Evolutionary conservation across 2,888 invertebrate species (phyloP).

Genomic region (Cheilosia vernalis): DNA sequence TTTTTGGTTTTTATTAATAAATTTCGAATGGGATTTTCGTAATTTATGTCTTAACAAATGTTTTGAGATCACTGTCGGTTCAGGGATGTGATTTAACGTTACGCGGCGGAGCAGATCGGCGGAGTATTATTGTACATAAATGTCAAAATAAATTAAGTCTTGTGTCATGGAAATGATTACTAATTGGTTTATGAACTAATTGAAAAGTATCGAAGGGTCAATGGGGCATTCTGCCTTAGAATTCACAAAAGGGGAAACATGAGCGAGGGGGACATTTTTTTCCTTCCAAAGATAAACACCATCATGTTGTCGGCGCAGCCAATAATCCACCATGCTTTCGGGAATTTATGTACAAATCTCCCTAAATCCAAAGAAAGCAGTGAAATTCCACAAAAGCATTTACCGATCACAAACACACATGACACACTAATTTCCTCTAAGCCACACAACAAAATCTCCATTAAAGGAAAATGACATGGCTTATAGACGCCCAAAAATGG

Average conservation of each 20-base stretch:
- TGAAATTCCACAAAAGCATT: background rate
- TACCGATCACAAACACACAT: background rate
- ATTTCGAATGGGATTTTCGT: constrained; percentile 19
- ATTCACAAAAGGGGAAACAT: too few relatives aligned
- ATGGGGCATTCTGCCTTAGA: background rate
- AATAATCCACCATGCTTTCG: background rate
- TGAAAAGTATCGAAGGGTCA: background rate
- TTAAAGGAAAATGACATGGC: background rate
- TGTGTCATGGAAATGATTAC: constrained; percentile 21
- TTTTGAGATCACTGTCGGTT: constrained; percentile 26
- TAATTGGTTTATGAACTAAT: background rate
- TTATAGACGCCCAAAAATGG: background rate
- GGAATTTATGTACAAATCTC: background rate
- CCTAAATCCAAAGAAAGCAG: background rate
- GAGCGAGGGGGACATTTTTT: too few relatives aligned
- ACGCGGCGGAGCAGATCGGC: background rate
- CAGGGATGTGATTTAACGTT: constrained; percentile 2
- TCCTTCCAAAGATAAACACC: too few relatives aligned
- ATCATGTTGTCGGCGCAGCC: too few relatives aligned
- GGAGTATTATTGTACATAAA: constrained; percentile 5
- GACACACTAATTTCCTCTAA: background rate
- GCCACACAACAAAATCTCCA: background rate
- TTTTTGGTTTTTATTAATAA: constrained; percentile 17
- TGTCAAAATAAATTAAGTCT: constrained; percentile 34
- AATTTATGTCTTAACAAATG: constrained; percentile 56